These are phyloP conservation scores for Scatophagus argus DNA, from an alignment of 2,113 vertebrate species.

Conservation along the genomic window DNA sequence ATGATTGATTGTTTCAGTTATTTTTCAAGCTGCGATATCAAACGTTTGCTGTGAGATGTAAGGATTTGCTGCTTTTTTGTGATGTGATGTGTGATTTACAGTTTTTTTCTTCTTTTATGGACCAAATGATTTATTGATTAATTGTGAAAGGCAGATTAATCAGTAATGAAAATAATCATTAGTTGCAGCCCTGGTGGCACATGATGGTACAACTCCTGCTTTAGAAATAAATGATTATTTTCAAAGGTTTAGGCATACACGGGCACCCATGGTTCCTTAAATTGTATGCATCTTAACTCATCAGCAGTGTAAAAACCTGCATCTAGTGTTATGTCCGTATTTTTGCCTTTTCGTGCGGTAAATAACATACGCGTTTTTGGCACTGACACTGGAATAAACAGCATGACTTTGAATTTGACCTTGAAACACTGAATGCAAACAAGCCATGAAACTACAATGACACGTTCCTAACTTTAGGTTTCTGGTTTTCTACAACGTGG, in stretches of 20 bases:
- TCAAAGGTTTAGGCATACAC: constrained; percentile 6
- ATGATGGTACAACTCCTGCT: constrained; percentile 14
- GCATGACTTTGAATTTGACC: constrained; percentile 30
- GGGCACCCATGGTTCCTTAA: constrained; percentile 20
- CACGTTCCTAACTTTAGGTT: constrained; percentile 23
- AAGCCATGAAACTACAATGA: constrained; percentile 41
- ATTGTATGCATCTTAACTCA: constrained; percentile 6
- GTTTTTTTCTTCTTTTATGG: too few relatives aligned
- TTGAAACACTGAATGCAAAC: constrained; percentile 51
- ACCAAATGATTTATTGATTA: too few relatives aligned
- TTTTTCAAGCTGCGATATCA: too few relatives aligned
- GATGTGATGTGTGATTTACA: too few relatives aligned
- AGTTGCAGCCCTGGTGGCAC: too few relatives aligned
- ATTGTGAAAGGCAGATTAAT: too few relatives aligned
- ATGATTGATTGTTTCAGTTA: too few relatives aligned
- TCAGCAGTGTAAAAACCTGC: constrained; percentile 23
- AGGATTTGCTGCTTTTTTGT: too few relatives aligned
- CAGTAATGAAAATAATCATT: too few relatives aligned
- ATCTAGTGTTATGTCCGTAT: constrained; percentile 1
- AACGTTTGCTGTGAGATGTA: too few relatives aligned
- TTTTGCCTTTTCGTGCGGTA: constrained; percentile 25
- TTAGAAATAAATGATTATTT: constrained; percentile 18
- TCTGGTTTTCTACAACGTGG: constrained; percentile 29
- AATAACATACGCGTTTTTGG: constrained; percentile 52
- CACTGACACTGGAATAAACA: constrained; percentile 55